Evolutionary conservation across 2,797 vertebrate species (phyloP), one percentile per base, ranked within the genome.

Genomic region (Phataginus tetradactyla): DNA sequence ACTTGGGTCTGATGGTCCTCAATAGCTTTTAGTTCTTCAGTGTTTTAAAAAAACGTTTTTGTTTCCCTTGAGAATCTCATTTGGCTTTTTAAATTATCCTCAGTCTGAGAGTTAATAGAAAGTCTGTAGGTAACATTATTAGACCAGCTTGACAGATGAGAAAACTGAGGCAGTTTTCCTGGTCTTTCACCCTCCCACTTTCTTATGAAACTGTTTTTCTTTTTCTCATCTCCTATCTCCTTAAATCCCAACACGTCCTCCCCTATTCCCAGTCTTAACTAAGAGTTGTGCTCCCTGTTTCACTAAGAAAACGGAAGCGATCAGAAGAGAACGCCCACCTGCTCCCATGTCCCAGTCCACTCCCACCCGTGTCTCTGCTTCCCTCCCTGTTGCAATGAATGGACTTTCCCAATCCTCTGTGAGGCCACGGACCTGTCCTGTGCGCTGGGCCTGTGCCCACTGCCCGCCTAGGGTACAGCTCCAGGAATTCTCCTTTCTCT

Each of bases 281-380:
- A 27, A 11, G 15, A 49, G 51, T 45, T n/a, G 77, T 27, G 4
- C 32, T 86, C 51, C 61, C 20, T 12, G 3, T 12, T 37, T 71
- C 68, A 45, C 9, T 1, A n/a, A 57, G 72, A 57, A 61, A 57
- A 39, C n/a, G 45, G 2, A 34, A 59, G 57, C 29, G 23, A 17
- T 23, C n/a, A 20, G n/a, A 5, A 69, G 68, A 37, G 4, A n/a
- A 25, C 59, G 1, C 49, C 63, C 55, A 7, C 0, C 0, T 0
- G 34, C 23, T 8, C 17, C 53, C 4, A 5, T 14, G 29, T 49
- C 61, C n/a, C 18, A 0, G 3, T 13, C 11, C 18, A 29, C 25
- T 69, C 49, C 29, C 10, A 0, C 14, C 18, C 8, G 34, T 1
- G 17, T 23, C 27, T 42, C 15, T 10, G 61, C 34, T 32, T 39